Conservation (phyloP, 2,888 invertebrate genomes). For the Drosophila parthenogenetica region DNA sequence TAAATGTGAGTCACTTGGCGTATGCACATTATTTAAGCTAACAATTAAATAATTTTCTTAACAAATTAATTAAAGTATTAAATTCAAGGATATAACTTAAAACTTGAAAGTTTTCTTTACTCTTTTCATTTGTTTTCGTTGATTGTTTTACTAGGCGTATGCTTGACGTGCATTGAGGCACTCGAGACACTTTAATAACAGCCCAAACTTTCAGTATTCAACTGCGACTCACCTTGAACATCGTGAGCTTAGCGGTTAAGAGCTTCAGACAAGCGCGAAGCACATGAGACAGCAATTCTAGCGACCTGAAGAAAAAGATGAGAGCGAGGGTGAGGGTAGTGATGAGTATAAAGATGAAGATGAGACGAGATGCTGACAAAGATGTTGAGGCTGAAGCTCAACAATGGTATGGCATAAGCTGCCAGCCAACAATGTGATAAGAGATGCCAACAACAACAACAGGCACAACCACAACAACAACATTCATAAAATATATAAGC, state of each 20-base stretch:
- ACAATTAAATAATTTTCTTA: neutral
- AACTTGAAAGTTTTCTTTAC: neutral
- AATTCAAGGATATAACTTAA: too few species aligned
- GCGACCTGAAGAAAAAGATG: conserved; percentile 19
- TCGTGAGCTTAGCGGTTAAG: conserved; percentile 43
- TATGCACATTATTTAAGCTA: neutral
- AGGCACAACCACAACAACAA: conserved; percentile 7
- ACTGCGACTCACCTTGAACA: conserved; percentile 33
- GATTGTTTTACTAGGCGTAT: conserved; percentile 2
- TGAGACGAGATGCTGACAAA: neutral
- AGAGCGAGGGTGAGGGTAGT: neutral
- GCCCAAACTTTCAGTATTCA: conserved; percentile 18
- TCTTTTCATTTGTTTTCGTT: neutral
- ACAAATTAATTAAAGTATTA: too few species aligned
- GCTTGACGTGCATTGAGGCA: neutral
- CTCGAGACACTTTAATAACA: conserved; percentile 19
- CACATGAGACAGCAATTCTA: conserved; percentile 36
- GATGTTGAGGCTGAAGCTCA: conserved; percentile 14
- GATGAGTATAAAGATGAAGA: conserved; percentile 23
- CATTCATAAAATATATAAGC: conserved; percentile 28
- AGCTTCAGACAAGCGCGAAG: conserved; percentile 50
- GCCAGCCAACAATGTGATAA: conserved; percentile 25
- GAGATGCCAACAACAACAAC: conserved; percentile 11
- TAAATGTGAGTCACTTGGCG: neutral
- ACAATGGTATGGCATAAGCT: conserved; percentile 44